Conservation (phyloP, 1,140 invertebrate species). For the Magallana ariakensis region DNA sequence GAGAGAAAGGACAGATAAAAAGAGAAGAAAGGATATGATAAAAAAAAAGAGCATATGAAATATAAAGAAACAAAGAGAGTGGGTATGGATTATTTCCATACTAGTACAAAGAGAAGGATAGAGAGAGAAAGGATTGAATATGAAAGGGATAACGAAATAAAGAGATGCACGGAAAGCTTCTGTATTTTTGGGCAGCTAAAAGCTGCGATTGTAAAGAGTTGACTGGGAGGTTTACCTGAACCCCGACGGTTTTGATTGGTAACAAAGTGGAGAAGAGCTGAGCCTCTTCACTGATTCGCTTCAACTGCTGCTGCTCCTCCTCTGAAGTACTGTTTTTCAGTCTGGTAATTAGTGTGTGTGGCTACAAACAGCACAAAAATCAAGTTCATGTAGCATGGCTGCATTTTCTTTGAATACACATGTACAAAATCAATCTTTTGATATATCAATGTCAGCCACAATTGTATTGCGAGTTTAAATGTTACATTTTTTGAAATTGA, state of each 20-base stretch:
- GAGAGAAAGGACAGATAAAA: neutral
- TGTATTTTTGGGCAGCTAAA: too few relatives aligned
- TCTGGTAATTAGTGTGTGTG: slow-evolving; percentile 93
- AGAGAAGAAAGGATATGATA: neutral
- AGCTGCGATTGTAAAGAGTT: too few relatives aligned
- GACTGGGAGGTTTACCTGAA: slow-evolving; percentile 86
- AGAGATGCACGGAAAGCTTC: too few relatives aligned
- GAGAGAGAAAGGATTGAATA: neutral
- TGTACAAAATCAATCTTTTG: too few relatives aligned
- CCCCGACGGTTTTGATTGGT: slow-evolving; percentile 97
- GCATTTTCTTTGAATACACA: too few relatives aligned
- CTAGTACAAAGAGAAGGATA: neutral
- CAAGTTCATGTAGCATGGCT: too few relatives aligned
- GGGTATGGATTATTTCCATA: too few relatives aligned
- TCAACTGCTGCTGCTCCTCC: slow-evolving; percentile 72
- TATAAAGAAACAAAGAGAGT: neutral
- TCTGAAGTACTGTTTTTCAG: slow-evolving; percentile 89
- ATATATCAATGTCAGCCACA: too few relatives aligned
- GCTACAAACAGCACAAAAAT: slow-evolving; percentile 80
- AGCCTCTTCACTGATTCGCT: slow-evolving; percentile 64
- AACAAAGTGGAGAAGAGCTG: slow-evolving; percentile 83
- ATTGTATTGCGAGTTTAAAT: too few relatives aligned
- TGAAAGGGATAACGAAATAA: too few relatives aligned
- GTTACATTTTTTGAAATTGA: too few relatives aligned
- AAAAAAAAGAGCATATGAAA: neutral